Conservation (phyloP, 2,797 vertebrate species). For the Xenentodon cancila region DNA sequence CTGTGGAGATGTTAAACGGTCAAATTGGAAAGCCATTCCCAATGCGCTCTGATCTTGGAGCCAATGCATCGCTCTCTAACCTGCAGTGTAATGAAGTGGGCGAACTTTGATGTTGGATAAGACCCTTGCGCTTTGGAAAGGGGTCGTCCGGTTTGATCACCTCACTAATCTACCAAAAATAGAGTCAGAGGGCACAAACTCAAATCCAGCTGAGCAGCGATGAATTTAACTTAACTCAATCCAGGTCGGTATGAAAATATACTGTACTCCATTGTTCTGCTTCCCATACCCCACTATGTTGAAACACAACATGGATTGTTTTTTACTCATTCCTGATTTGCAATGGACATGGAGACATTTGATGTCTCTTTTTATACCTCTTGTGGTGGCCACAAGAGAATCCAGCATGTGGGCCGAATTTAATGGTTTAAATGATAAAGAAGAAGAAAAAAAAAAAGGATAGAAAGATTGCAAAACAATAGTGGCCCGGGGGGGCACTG, state of each 20-base stretch:
- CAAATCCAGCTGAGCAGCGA: conserved; percentile 25
- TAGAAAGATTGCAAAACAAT: conserved; percentile 33
- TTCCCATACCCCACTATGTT: conserved; percentile 21
- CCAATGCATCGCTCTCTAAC: conserved; percentile 18
- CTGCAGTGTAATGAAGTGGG: conserved; percentile 42
- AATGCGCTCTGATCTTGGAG: conserved; percentile 40
- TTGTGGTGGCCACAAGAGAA: conserved; percentile 18
- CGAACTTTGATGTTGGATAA: conserved; percentile 50
- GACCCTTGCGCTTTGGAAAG: conserved; percentile 11
- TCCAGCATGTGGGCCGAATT: conserved; percentile 37
- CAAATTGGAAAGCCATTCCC: conserved; percentile 45
- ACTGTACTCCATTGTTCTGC: conserved; percentile 52
- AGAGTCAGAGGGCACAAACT: conserved; percentile 29
- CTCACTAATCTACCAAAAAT: conserved; percentile 4
- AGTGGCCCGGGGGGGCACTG: conserved; percentile 25
- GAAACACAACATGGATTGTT: conserved; percentile 49
- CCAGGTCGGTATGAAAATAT: conserved; percentile 44
- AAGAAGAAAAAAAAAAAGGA: conserved; percentile 25
- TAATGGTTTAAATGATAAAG: conserved; percentile 28
- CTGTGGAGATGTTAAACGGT: conserved; percentile 40
- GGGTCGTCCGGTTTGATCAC: conserved; percentile 27
- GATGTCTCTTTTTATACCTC: conserved; percentile 44
- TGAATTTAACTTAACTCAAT: conserved; percentile 29
- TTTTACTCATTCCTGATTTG: conserved; percentile 42
- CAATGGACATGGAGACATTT: conserved; percentile 26